These are phyloP conservation scores for Sinopyrophorus schimmeli DNA, from an alignment of 2,888 invertebrate species.

Conservation along the genomic window DNA sequence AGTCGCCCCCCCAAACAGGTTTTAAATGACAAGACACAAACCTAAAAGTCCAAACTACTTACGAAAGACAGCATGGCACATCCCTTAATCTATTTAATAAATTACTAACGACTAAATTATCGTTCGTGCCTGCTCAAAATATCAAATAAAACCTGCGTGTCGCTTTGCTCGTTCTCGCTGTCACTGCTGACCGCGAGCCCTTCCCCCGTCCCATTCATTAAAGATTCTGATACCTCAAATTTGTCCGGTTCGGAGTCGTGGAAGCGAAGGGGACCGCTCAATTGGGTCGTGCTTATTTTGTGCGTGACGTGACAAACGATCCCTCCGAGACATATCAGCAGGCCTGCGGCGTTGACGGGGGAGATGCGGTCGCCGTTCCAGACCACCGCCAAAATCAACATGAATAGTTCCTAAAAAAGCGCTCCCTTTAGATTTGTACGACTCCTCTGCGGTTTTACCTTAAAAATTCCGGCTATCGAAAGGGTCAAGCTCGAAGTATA, in stretches of 20 bases:
- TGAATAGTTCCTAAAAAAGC: slow-evolving; percentile 83
- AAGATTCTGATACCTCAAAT: slow-evolving; percentile 47
- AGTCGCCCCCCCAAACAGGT: no score
- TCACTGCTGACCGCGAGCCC: slow-evolving; percentile 41
- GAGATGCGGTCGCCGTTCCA: slow-evolving; percentile 86
- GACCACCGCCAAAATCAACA: slow-evolving; percentile 84
- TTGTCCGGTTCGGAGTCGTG: slow-evolving; percentile 42
- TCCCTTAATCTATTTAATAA: no score
- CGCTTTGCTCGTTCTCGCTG: slow-evolving; percentile 54
- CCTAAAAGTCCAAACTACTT: slow-evolving; percentile 12
- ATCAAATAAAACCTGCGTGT: slow-evolving; percentile 58
- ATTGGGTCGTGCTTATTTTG: slow-evolving; percentile 57
- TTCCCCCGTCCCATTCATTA: slow-evolving; percentile 42
- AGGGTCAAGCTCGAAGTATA: slow-evolving; percentile 95
- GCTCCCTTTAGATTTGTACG: no score
- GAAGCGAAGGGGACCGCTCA: slow-evolving; percentile 28
- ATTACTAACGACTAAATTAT: slow-evolving; percentile 7
- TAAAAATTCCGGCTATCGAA: slow-evolving; percentile 94
- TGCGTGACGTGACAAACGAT: slow-evolving; percentile 83
- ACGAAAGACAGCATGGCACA: no score
- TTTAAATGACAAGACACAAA: neutral
- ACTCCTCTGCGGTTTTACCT: slow-evolving; percentile 78
- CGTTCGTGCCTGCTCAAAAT: slow-evolving; percentile 55
- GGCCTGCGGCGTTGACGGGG: slow-evolving; percentile 79
- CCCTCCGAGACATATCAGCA: slow-evolving; percentile 85